Conservation (phyloP, 2,797 vertebrate species). For the Gorsachius magnificus region DNA sequence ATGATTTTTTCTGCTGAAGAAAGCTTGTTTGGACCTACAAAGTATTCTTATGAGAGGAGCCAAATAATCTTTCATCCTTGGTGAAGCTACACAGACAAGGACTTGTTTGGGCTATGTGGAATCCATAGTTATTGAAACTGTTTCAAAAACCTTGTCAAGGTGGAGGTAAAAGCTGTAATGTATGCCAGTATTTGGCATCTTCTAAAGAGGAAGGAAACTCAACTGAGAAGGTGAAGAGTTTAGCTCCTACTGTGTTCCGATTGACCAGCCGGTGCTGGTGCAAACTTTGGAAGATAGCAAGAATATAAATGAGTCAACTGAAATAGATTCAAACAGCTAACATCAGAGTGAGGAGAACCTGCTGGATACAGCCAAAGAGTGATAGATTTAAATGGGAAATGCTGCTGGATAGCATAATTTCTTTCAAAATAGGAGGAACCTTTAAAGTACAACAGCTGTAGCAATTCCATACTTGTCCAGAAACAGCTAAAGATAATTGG, state of each 20-base stretch:
- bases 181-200: not conserved
- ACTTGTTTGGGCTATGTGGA: not conserved
- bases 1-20: not conserved
- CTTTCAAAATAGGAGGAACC: conserved; percentile 9
- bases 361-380: not conserved
- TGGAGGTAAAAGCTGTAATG: not conserved
- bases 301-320: not conserved
- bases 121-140: not conserved
- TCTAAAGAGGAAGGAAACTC: conserved; percentile 3
- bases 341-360: not conserved
- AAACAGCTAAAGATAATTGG: conserved; percentile 39
- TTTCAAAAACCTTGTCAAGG: not conserved
- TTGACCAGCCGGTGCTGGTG: not conserved
- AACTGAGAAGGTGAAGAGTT: not conserved
- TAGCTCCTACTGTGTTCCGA: not conserved
- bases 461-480: not conserved
- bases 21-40: not conserved
- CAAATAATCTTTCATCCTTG: not conserved
- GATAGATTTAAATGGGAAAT: conserved; percentile 10
- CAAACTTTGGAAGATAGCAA: not conserved
- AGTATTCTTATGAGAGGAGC: not conserved
- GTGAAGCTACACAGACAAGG: not conserved
- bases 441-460: not conserved
- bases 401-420: not conserved
- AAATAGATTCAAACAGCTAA: not conserved